Conservation (phyloP, 2,113 vertebrate species). For the Bucco capensis region DNA sequence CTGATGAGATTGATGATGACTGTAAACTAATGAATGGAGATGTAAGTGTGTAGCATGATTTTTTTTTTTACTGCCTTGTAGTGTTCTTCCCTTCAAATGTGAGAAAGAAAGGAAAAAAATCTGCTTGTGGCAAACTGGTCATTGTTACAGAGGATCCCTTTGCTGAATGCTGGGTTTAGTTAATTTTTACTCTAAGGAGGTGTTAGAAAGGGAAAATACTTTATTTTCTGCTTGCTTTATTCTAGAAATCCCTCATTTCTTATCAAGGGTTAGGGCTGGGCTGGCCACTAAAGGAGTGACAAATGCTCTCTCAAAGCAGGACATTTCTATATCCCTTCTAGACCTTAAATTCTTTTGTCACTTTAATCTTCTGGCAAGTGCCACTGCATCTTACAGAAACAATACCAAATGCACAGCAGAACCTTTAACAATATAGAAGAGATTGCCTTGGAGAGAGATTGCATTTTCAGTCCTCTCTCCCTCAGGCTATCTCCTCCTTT, state of each 20-base stretch:
- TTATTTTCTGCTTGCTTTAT: not conserved
- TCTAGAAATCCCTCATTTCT: not conserved
- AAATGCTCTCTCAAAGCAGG: too few species aligned
- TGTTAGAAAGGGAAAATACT: not conserved
- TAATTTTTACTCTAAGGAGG: not conserved
- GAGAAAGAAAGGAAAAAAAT: not conserved
- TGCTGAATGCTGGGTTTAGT: not conserved
- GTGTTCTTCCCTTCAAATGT: not conserved
- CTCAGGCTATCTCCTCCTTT: not conserved
- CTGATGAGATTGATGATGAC: conserved; percentile 96
- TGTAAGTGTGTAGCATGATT: conserved; percentile 71
- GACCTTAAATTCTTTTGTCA: not conserved
- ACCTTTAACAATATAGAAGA: not conserved
- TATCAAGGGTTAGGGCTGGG: too few species aligned
- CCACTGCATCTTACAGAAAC: not conserved
- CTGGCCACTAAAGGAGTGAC: too few species aligned
- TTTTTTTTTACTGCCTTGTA: not conserved
- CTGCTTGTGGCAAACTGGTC: not conserved
- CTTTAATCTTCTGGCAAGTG: not conserved
- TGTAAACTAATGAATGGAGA: conserved; percentile 95
- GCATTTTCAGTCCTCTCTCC: not conserved
- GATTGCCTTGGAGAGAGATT: not conserved
- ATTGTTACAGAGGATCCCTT: not conserved
- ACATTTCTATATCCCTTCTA: not conserved
- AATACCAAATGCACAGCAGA: not conserved